Conservation (phyloP, 1,140 invertebrate genomes). For the Musca vetustissima region DNA sequence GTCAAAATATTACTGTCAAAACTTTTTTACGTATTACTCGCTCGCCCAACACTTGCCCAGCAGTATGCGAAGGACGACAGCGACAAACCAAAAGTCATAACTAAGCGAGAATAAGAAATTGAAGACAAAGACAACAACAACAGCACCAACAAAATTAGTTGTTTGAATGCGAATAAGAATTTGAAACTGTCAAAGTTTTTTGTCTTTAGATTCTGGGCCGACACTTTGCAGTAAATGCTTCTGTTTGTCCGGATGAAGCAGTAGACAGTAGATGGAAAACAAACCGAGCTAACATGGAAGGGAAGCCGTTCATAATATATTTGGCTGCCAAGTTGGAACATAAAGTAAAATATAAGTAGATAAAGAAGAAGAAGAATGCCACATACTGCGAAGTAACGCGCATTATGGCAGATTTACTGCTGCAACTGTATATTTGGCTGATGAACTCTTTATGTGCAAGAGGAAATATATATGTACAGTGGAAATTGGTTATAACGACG, state of each 20-base stretch:
- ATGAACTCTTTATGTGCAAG: no score
- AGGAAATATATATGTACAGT: no score
- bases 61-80: neutral
- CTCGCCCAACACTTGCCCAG: slow-evolving; percentile 1
- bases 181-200: slow-evolving; percentile 21
- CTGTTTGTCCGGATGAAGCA: no score
- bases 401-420: slow-evolving; percentile 5
- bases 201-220: slow-evolving; percentile 4
- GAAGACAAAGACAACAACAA: neutral
- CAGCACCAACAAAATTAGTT: neutral
- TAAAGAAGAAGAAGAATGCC: neutral
- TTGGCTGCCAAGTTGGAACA: slow-evolving; percentile 7
- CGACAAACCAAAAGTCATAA: neutral
- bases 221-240: slow-evolving; percentile 19
- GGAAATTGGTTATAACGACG: no score
- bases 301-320: neutral
- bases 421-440: neutral
- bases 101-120: neutral
- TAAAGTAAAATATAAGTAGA: no score
- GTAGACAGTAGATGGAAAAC: no score
- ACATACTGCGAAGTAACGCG: slow-evolving; percentile 19
- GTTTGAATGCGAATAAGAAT: slow-evolving; percentile 13
- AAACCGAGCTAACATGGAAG: neutral
- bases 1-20: slow-evolving; percentile 21
- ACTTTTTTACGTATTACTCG: slow-evolving; percentile 8